Evolutionary conservation across 2,113 vertebrate genomes (phyloP).

Genomic region (Oreochromis spilurus): DNA sequence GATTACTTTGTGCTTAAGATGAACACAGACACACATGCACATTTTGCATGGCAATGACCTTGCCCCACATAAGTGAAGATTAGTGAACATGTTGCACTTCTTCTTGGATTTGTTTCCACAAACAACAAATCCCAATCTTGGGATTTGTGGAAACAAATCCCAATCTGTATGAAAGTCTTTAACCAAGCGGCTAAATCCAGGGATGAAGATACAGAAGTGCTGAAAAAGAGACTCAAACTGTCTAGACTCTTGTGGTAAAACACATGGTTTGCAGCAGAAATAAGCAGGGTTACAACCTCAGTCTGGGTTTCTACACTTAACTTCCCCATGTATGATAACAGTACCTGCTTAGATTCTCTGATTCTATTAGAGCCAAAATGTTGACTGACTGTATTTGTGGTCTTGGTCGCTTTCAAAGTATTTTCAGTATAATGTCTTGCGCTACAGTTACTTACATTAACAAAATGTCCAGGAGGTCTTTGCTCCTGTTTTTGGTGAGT

Average conservation of each 20-base stretch:
- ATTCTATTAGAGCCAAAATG: not conserved
- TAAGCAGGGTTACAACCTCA: not conserved
- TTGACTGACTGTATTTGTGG: not conserved
- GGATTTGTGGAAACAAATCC: not conserved
- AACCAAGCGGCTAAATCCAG: not conserved
- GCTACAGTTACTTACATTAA: not conserved
- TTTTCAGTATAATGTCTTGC: not conserved
- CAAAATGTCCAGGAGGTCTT: not conserved
- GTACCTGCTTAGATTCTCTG: not conserved
- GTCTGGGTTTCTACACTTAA: not conserved
- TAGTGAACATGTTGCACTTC: not conserved
- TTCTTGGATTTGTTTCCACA: not conserved
- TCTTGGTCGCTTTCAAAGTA: not conserved
- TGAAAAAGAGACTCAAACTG: not conserved
- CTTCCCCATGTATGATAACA: not conserved
- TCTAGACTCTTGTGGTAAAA: not conserved
- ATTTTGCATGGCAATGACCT: not conserved
- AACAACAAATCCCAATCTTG: not conserved
- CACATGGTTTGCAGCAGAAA: not conserved
- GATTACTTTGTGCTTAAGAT: conserved; percentile 45
- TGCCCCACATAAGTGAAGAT: not conserved
- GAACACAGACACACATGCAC: not conserved
- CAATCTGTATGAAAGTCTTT: not conserved
- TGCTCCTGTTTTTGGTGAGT: not conserved
- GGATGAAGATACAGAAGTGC: not conserved